Evolutionary conservation across 2,797 vertebrate species (phyloP).

Genomic region (Sebastes diaconus): DNA sequence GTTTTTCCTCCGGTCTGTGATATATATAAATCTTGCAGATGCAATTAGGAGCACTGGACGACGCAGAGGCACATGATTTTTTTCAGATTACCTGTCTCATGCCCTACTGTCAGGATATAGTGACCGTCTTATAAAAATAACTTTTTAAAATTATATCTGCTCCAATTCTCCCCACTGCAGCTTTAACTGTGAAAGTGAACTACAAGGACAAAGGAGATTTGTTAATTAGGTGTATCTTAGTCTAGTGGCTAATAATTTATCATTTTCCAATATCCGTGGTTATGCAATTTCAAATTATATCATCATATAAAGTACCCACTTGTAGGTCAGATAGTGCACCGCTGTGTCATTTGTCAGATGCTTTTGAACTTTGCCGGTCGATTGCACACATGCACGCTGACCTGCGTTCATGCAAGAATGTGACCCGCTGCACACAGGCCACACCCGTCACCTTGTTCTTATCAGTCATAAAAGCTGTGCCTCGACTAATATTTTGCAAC

Average conservation of each 20-base stretch:
- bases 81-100: too few relatives aligned
- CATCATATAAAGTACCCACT: neutral
- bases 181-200: neutral
- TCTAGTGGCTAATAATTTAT: neutral
- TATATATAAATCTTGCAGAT: too few relatives aligned
- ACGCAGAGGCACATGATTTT: too few relatives aligned
- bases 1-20: too few relatives aligned
- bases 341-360: neutral
- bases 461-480: conserved; percentile 19
- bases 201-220: neutral
- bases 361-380: conserved; percentile 16
- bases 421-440: conserved; percentile 9
- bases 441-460: conserved; percentile 4
- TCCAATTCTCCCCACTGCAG: too few relatives aligned
- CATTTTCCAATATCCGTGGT: neutral
- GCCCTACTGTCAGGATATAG: too few relatives aligned
- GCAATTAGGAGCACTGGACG: too few relatives aligned
- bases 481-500: conserved; percentile 29
- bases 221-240: neutral
- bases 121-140: too few relatives aligned
- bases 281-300: neutral
- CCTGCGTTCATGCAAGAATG: neutral
- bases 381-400: neutral
- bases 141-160: too few relatives aligned
- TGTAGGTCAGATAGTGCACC: neutral